These are phyloP conservation scores for Yoshiicerus persimilis DNA, from an alignment of 1,140 invertebrate genomes.

Conservation along the genomic window DNA sequence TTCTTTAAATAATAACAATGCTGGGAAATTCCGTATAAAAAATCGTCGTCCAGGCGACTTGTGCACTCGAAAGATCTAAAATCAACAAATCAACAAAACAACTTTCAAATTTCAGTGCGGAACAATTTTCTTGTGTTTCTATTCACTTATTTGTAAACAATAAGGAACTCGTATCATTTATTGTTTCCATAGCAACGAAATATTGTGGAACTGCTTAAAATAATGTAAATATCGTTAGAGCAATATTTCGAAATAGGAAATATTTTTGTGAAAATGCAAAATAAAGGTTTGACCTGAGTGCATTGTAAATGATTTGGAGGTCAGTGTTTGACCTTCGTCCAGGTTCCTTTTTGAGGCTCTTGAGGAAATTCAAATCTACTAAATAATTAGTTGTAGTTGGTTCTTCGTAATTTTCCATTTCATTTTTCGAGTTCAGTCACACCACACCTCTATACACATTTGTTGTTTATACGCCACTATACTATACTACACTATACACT, in stretches of 20 bases:
- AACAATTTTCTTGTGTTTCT: too few relatives aligned
- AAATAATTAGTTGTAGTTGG: not conserved
- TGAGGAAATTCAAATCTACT: not conserved
- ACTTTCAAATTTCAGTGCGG: not conserved
- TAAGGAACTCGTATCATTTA: too few relatives aligned
- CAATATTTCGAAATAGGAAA: too few relatives aligned
- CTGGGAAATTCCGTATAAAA: conserved; percentile 23
- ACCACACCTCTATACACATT: not conserved
- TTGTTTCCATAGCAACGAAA: not conserved
- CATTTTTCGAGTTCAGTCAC: not conserved
- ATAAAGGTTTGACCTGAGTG: conserved; percentile 16
- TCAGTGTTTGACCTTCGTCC: conserved; percentile 60
- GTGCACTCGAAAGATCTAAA: conserved; percentile 29
- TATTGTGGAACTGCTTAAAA: too few relatives aligned
- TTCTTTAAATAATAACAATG: conserved; percentile 32
- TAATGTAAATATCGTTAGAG: too few relatives aligned
- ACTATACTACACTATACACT: not conserved
- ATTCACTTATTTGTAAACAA: too few relatives aligned
- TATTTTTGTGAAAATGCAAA: too few relatives aligned
- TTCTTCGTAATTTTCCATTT: not conserved
- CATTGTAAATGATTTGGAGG: conserved; percentile 34
- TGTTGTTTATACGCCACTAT: not conserved
- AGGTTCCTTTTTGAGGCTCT: conserved; percentile 58
- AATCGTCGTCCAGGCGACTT: conserved; percentile 13
- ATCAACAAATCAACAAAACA: not conserved